Conservation (phyloP, 1,140 invertebrate species). For the Drosophila prosaltans region DNA sequence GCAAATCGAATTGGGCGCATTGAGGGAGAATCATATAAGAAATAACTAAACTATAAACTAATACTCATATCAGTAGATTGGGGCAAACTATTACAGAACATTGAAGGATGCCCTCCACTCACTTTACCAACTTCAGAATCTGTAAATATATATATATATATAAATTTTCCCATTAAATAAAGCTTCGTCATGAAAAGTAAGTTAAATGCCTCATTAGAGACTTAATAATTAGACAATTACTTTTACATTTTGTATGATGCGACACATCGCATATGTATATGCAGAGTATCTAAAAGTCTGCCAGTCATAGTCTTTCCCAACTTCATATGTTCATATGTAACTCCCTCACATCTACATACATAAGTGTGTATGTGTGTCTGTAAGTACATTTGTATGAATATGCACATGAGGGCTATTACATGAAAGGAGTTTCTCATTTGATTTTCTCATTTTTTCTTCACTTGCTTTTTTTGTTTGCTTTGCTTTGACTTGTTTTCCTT, state of each 20-base stretch:
- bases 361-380: background rate
- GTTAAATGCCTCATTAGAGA: no score
- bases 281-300: background rate
- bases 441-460: slow-evolving; percentile 54
- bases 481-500: slow-evolving; percentile 30
- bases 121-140: no score
- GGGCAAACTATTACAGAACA: no score
- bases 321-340: background rate
- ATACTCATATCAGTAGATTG: no score
- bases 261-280: background rate
- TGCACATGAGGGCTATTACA: slow-evolving; percentile 46
- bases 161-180: no score
- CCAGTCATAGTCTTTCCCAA: background rate
- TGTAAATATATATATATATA: no score
- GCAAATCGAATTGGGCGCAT: no score
- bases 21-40: no score
- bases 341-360: slow-evolving; percentile 5
- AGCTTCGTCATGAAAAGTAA: no score
- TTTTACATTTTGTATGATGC: background rate
- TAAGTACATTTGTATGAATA: slow-evolving; percentile 1
- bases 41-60: no score
- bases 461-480: slow-evolving; percentile 21
- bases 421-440: slow-evolving; percentile 50
- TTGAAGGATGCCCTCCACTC: no score
- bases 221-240: background rate